Conservation (phyloP, 2,888 invertebrate genomes). For the Dicycla oo region DNA sequence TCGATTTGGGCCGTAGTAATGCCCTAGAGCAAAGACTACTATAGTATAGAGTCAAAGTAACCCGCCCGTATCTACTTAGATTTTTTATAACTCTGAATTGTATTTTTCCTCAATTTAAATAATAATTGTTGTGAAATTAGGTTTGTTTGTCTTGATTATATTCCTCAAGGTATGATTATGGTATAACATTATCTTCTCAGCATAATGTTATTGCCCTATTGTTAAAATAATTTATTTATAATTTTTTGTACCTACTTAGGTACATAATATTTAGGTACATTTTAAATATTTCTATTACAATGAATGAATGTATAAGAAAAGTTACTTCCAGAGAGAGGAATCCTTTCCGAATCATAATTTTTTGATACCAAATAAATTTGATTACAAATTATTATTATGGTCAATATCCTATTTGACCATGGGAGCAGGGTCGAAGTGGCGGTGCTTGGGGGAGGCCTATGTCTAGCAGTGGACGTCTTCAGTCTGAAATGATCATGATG, state of each 20-base stretch:
- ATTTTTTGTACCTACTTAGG: not conserved
- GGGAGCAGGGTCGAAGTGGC: not conserved
- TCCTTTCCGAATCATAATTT: not conserved
- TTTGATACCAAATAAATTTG: not conserved
- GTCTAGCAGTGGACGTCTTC: not conserved
- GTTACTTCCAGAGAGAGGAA: not conserved
- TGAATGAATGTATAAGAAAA: not conserved
- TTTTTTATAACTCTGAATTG: not conserved
- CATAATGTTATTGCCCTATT: not conserved
- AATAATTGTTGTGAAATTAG: not conserved
- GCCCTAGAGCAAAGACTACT: too few relatives aligned
- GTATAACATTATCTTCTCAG: constrained; percentile 6
- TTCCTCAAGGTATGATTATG: not conserved
- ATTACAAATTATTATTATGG: not conserved
- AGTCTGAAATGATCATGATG: not conserved
- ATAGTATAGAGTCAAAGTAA: too few relatives aligned
- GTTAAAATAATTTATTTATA: not conserved
- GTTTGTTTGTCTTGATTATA: constrained; percentile 3
- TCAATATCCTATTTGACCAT: not conserved
- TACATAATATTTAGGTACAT: not conserved
- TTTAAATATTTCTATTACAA: not conserved
- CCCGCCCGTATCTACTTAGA: too few relatives aligned
- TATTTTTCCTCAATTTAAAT: not conserved
- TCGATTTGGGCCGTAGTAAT: too few relatives aligned
- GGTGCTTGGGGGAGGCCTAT: not conserved